Percentiles rank a stretch among this genome's conserved stretches.
These are phyloP conservation scores for Calidris pugnax DNA, from an alignment of 2,113 vertebrate species.

Conservation along the genomic window DNA sequence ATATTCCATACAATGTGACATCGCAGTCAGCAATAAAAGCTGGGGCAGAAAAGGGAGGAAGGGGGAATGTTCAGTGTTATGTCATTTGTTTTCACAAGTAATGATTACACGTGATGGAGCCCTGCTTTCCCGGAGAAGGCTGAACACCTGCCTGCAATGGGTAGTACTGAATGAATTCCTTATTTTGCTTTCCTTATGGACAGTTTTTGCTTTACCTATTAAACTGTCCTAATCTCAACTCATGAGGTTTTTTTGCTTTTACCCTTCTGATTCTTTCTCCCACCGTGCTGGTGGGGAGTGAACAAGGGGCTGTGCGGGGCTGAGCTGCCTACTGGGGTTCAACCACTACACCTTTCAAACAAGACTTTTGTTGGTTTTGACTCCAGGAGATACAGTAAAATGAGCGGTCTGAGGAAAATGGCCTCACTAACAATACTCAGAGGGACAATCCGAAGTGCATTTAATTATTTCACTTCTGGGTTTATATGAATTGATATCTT, in stretches of 20 bases:
- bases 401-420: not conserved
- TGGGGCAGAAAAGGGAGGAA: not conserved
- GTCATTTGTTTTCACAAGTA: not conserved
- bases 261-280: not conserved
- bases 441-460: not conserved
- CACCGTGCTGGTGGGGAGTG: not conserved
- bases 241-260: not conserved
- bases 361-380: not conserved
- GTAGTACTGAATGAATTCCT: not conserved
- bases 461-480: not conserved
- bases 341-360: not conserved
- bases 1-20: too few relatives aligned
- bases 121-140: not conserved
- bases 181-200: not conserved
- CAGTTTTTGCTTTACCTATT: not conserved
- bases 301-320: not conserved
- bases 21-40: not conserved
- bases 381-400: not conserved
- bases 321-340: not conserved
- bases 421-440: not conserved
- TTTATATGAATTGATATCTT: not conserved
- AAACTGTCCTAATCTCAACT: not conserved
- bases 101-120: rapidly evolving
- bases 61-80: rapidly evolving
- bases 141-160: not conserved